phyloP scores from a whole-genome alignment of 1,140 invertebrate species.

The Diorhabda sublineata region DNA sequence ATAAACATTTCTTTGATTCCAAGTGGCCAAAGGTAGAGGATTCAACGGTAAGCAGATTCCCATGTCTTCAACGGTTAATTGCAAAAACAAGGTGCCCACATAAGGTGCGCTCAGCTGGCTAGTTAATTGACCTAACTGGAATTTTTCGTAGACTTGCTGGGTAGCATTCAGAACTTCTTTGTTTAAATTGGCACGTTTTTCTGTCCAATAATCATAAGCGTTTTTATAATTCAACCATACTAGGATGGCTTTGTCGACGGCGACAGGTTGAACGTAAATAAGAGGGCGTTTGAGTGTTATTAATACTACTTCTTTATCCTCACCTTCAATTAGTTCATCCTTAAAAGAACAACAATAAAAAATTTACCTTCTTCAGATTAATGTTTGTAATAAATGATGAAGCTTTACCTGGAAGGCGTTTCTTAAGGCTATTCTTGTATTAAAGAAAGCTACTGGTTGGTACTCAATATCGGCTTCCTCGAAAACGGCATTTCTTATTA shows the following conservation, averaged over 20 bases:
- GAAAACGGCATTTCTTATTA: conserved; percentile 89
- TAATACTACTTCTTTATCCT: conserved; percentile 91
- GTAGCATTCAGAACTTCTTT: conserved; percentile 81
- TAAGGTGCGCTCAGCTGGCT: conserved; percentile 68
- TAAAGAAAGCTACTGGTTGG: conserved; percentile 95
- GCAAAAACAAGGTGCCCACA: conserved; percentile 86
- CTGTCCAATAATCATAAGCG: conserved; percentile 98
- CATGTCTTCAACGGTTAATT: conserved; percentile 94
- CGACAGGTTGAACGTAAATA: conserved; percentile 92
- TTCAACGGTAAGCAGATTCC: conserved; percentile 92
- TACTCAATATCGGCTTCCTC: conserved; percentile 96
- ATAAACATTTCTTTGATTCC: conserved; percentile 62
- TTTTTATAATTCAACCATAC: conserved; percentile 99
- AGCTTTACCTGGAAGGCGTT: conserved; percentile 40
- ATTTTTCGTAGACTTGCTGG: conserved; percentile 70
- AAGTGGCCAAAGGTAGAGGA: conserved; percentile 65
- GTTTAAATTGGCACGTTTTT: conserved; percentile 84
- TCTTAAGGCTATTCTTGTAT: conserved; percentile 74
- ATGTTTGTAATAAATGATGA: not conserved
- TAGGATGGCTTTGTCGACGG: conserved; percentile 92
- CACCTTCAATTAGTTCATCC: conserved; percentile 84
- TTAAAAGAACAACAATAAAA: conserved; percentile 53
- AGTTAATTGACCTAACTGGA: conserved; percentile 72
- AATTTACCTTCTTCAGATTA: not conserved
- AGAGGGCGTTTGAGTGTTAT: conserved; percentile 87